phyloP scores from a whole-genome alignment of 2,797 vertebrate genomes.

The Megaceryle alcyon region DNA sequence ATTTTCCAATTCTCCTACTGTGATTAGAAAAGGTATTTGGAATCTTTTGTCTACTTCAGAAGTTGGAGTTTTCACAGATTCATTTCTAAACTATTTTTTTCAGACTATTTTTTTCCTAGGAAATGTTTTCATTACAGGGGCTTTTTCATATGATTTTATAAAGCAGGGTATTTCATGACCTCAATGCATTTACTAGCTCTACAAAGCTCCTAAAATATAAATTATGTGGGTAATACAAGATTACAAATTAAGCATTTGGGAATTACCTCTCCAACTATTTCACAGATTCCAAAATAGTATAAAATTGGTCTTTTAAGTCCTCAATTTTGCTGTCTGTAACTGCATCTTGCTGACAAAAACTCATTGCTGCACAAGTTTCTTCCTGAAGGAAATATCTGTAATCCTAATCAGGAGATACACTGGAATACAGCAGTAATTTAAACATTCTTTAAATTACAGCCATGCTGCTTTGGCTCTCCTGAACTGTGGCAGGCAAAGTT shows the following conservation, averaged over 20 bases:
- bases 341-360: neutral
- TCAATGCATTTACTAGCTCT: neutral
- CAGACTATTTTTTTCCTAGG: neutral
- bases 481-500: constrained; percentile 5
- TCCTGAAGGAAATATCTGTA: neutral
- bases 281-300: neutral
- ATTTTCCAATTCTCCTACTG: constrained; percentile 29
- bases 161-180: neutral
- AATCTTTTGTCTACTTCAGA: neutral
- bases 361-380: neutral
- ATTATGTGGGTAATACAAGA: neutral
- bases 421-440: neutral
- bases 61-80: constrained; percentile 6
- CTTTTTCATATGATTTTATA: neutral
- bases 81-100: constrained; percentile 7
- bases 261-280: neutral
- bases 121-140: neutral
- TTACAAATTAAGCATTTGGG: neutral
- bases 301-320: neutral
- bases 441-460: neutral
- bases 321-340: neutral
- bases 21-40: constrained; percentile 34
- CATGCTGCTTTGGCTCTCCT: neutral
- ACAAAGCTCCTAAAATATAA: neutral
- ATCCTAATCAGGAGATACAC: neutral